Percentiles rank a stretch among this genome's conserved stretches.
phyloP scores from a whole-genome alignment of 2,797 vertebrate genomes.

The Girardinus metallicus region DNA sequence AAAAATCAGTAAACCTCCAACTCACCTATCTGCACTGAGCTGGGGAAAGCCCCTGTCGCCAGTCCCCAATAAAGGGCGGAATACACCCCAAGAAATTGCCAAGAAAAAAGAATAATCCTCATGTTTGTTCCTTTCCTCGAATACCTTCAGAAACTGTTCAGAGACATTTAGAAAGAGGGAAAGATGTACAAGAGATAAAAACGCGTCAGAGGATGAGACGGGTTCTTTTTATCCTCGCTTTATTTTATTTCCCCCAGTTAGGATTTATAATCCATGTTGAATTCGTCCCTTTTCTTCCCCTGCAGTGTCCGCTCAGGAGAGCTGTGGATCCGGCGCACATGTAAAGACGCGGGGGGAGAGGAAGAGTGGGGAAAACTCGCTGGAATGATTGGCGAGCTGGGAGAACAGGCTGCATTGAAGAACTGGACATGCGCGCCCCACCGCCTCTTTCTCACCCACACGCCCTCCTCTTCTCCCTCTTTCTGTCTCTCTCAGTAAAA shows the following conservation, averaged over 20 bases:
- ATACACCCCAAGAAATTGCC: constrained; percentile 95
- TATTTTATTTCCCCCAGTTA: constrained; percentile 73
- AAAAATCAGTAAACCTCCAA: constrained; percentile 63
- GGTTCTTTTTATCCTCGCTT: constrained; percentile 36
- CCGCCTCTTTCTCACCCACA: constrained; percentile 39
- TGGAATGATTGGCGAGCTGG: constrained; percentile 80
- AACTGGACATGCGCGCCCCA: constrained; percentile 88
- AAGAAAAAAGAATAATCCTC: constrained; percentile 92
- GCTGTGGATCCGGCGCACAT: constrained; percentile 84
- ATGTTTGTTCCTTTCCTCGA: constrained; percentile 86
- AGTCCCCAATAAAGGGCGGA: constrained; percentile 92
- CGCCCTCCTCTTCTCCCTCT: constrained; percentile 46
- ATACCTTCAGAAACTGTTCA: constrained; percentile 87
- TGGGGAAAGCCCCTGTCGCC: constrained; percentile 97
- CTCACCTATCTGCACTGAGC: constrained; percentile 99
- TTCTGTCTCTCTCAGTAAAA: constrained; percentile 13
- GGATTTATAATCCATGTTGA: constrained; percentile 85
- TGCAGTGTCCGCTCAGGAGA: constrained; percentile 90
- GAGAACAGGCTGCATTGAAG: constrained; percentile 80
- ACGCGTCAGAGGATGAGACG: constrained; percentile 72
- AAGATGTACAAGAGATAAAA: constrained; percentile 73
- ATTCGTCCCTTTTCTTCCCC: constrained; percentile 79
- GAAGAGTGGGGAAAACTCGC: constrained; percentile 70
- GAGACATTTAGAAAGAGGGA: constrained; percentile 88
- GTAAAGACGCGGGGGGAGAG: constrained; percentile 60